These are phyloP conservation scores for Drosophila hydei DNA, from an alignment of 1,140 invertebrate genomes.

Conservation along the genomic window DNA sequence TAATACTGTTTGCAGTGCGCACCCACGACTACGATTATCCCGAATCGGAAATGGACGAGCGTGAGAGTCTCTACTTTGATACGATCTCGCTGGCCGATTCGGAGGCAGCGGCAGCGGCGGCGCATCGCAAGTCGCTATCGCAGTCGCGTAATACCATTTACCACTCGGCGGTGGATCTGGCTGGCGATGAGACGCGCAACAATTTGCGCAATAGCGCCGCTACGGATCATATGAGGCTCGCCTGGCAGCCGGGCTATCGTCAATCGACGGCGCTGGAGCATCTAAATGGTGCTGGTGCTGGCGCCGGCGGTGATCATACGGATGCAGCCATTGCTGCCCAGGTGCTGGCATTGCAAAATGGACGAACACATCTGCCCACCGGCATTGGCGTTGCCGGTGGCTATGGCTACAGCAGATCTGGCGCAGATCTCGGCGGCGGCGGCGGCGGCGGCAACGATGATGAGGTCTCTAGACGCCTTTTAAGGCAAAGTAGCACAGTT, in stretches of 20 bases:
- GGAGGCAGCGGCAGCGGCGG: slow-evolving; percentile 73
- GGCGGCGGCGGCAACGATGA: slow-evolving; percentile 55
- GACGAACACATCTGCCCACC: slow-evolving; percentile 67
- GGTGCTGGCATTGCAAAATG: slow-evolving; percentile 70
- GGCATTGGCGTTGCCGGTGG: slow-evolving; percentile 46
- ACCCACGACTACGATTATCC: slow-evolving; percentile 82
- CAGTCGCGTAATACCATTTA: slow-evolving; percentile 83
- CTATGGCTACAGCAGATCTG: slow-evolving; percentile 6
- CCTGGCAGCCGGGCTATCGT: slow-evolving; percentile 74
- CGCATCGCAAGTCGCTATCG: slow-evolving; percentile 80
- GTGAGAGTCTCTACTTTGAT: slow-evolving; percentile 82
- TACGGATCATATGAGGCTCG: slow-evolving; percentile 39
- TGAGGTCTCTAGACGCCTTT: slow-evolving; percentile 84
- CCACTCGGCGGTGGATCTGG: slow-evolving; percentile 80
- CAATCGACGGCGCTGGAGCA: slow-evolving; percentile 77
- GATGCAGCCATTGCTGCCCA: slow-evolving; percentile 74
- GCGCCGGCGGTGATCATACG: slow-evolving; percentile 46
- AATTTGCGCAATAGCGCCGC: slow-evolving; percentile 41
- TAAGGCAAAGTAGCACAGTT: slow-evolving; percentile 82
- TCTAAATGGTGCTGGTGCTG: slow-evolving; percentile 40
- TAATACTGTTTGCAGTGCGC: slow-evolving; percentile 68
- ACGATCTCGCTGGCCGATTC: slow-evolving; percentile 83
- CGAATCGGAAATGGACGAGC: slow-evolving; percentile 83
- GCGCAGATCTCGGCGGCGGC: slow-evolving; percentile 6
- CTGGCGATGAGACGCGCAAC: slow-evolving; percentile 63